Base-by-base conservation (phyloP, 2,888 invertebrate species). In the Scaptomyza flava region DNA sequence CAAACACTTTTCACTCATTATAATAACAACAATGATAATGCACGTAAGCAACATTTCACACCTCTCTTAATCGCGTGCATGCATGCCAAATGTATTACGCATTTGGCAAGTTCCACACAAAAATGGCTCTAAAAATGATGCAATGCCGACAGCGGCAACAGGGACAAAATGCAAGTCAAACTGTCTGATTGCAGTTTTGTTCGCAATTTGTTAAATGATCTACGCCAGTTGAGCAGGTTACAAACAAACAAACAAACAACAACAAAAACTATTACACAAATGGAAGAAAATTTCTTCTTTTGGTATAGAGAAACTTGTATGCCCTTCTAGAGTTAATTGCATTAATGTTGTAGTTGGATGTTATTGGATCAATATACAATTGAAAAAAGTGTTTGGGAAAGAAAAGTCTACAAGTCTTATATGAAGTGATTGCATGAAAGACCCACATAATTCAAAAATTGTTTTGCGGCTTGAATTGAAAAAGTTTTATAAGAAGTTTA, bases 81-180 rank as follows among this genome's bases (percentile, higher is more conserved):
- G 71, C 74, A 74, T 74, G 77, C 78, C 78, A 65, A 56, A 62
- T 33, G 78, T 63, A 71, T 77, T 77, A 77, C 74, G 77, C 78
- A 67, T 77, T 73, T 78, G 70, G 51, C 77, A 63, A 63, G 73
- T 57, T 43, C 41, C 74, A 20, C 12, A 71, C 74, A 58, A 77
- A 77, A 64, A 74, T 62, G 53, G 71, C 53, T 53, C 23, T 38
- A 38, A 45, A 54, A 71, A 56, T 78, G 77, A 77, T 77, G 75
- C 77, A 75, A 75, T 75, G 68, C 56, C 60, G 42, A n/a, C 70
- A 34, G 51, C 47, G 43, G 31, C 61, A 9, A 11, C 45, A 60
- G 54, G 67, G 60, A 57, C 74, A 74, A 63, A 67, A 66, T 46
- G 46, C 73, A 65, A 72, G 59, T 62, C 58, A 71, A 77, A 59